phyloP scores from a whole-genome alignment of 2,888 invertebrate genomes.

The Microdon myrmicae region DNA sequence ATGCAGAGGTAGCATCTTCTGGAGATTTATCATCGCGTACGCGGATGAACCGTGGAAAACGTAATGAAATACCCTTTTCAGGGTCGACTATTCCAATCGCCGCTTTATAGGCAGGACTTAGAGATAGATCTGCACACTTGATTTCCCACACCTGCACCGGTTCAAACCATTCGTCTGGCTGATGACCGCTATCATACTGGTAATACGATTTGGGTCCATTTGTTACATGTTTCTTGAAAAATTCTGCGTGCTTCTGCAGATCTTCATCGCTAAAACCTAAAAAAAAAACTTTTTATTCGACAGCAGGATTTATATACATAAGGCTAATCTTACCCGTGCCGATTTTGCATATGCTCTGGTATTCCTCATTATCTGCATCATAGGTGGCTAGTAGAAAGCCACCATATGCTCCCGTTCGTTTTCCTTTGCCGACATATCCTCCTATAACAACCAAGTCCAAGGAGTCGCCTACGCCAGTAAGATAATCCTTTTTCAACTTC shows the following conservation, averaged over 20 bases:
- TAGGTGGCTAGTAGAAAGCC: constrained; percentile 96
- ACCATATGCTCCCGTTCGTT: constrained; percentile 91
- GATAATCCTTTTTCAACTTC: constrained; percentile 96
- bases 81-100: constrained; percentile 87
- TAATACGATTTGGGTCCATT: constrained; percentile 82
- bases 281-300: constrained; percentile 70
- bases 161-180: constrained; percentile 91
- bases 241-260: constrained; percentile 79
- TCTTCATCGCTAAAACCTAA: constrained; percentile 95
- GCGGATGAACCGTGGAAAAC: constrained; percentile 92
- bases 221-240: constrained; percentile 81
- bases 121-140: constrained; percentile 95
- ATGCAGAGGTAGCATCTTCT: constrained; percentile 91
- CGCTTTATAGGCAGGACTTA: constrained; percentile 94
- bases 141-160: constrained; percentile 94
- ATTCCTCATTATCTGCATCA: constrained; percentile 89
- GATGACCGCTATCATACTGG: constrained; percentile 76
- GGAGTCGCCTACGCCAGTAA: constrained; percentile 96
- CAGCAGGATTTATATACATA: constrained; percentile 1
- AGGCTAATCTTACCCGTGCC: constrained; percentile 60
- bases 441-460: constrained; percentile 96
- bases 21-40: constrained; percentile 90
- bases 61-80: constrained; percentile 91
- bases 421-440: constrained; percentile 92
- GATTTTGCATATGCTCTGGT: constrained; percentile 92